Evolutionary conservation across 2,888 invertebrate genomes (phyloP), one percentile per base, ranked within the genome.

Genomic region (Liposcelis brunnea): DNA sequence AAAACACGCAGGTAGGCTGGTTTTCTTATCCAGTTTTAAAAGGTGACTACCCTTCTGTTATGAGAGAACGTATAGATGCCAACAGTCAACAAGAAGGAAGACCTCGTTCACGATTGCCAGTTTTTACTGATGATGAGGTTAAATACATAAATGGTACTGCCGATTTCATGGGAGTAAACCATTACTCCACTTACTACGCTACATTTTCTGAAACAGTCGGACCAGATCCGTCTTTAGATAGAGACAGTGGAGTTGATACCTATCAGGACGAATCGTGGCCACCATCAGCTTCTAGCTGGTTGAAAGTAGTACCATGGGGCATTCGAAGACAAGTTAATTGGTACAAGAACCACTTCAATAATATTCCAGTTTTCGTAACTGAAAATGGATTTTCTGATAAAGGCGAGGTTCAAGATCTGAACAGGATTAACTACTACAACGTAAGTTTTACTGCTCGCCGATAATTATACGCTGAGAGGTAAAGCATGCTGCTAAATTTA

Each of bases 301-400:
- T 36, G 12, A 36, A 36, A 18, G 37, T 36, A 12, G 14, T 14
- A 7, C 70, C 72, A 0, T 58, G 61, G 55, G 71, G 71, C 1
- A 53, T 71, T 0, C 58, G 67, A 1, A 56, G 57, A 5, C 50
- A 60, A 14, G 51, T 71, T 6, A 55, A 55, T 1, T 66, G 65
- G 62, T 51, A 69, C 43, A 66, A 64, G 52, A 50, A 63, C 16
- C 53, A 58, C 19, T 72, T 67, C 47, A 63, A 62, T 0, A 61
- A 62, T 10, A 50, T 61, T 0, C 55, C 60, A 18, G 58, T 67
- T 26, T 42, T 65, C 21, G 59, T 69, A 15, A 63, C 64, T 0
- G 70, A 69, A 52, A 68, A 64, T 47, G 69, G 68, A 0, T 60
- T 54, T 48, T 55, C 63, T 1, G 51, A 52, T 1, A 53, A 48